A percentile compares a stretch with the other conserved stretches of the same genome.
Evolutionary conservation across 2,888 invertebrate genomes (phyloP).

Genomic region (Beris morrisii): DNA sequence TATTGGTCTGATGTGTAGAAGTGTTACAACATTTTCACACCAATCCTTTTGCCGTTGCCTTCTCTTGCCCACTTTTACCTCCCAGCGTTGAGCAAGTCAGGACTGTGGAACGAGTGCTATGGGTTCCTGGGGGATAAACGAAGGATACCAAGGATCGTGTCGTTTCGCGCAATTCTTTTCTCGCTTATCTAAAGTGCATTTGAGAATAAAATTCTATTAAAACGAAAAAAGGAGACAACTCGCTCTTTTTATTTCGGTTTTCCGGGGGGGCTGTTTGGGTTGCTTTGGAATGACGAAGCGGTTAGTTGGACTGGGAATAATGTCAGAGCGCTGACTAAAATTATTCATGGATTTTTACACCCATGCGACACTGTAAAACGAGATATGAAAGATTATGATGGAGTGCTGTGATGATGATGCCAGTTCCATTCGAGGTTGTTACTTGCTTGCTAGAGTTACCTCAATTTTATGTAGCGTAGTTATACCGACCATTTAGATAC

Average conservation of each 20-base stretch:
- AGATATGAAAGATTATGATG: slow-evolving; percentile 23
- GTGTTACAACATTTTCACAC: slow-evolving; percentile 6
- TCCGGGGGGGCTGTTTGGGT: neutral
- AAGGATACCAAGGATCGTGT: slow-evolving; percentile 10
- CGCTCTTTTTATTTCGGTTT: neutral
- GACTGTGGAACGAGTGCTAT: neutral
- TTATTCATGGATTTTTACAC: slow-evolving; percentile 10
- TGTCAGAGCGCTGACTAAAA: neutral
- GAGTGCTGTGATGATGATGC: neutral
- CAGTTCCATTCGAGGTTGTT: neutral
- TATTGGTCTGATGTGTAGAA: slow-evolving; percentile 12
- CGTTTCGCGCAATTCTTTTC: slow-evolving; percentile 19
- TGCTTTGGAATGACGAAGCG: neutral
- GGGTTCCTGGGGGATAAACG: neutral
- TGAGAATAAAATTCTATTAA: slow-evolving; percentile 39
- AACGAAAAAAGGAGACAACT: slow-evolving; percentile 10
- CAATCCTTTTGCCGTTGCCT: slow-evolving; percentile 7
- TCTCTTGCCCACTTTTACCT: neutral
- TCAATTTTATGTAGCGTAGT: neutral
- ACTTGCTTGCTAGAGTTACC: neutral
- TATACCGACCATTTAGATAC: too few species aligned
- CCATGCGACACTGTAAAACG: slow-evolving; percentile 9
- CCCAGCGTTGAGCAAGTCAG: neutral
- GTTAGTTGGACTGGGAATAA: neutral
- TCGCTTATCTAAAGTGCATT: slow-evolving; percentile 37